Percentiles rank a stretch among this genome's conserved stretches.
Evolutionary conservation across 2,797 vertebrate species (phyloP).

Genomic region (Cottoperca gobio): DNA sequence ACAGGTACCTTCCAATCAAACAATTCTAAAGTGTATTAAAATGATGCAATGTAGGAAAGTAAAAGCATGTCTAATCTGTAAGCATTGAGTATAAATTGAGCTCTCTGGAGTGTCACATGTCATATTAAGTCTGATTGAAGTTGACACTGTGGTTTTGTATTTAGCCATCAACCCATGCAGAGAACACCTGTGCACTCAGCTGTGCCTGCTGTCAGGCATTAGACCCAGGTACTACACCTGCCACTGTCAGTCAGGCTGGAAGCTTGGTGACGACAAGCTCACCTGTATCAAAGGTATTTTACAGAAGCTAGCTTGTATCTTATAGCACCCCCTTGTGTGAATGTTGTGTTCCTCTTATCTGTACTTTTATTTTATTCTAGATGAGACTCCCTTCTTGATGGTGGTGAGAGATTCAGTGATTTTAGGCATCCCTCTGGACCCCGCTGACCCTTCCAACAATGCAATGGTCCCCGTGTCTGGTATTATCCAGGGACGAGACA

Average conservation of each 20-base stretch:
- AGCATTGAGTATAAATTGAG: not conserved
- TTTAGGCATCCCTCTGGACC: slow-evolving; percentile 82
- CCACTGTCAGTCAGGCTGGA: slow-evolving; percentile 94
- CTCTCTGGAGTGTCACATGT: not conserved
- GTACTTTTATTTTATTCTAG: slow-evolving; percentile 49
- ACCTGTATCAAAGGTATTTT: slow-evolving; percentile 90
- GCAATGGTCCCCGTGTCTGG: slow-evolving; percentile 81
- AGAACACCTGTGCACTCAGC: slow-evolving; percentile 87
- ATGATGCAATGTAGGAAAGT: not conserved
- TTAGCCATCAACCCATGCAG: slow-evolving; percentile 89
- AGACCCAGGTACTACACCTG: slow-evolving; percentile 89
- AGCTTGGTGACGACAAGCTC: slow-evolving; percentile 84
- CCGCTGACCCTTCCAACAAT: slow-evolving; percentile 79
- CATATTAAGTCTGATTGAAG: not conserved
- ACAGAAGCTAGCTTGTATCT: not conserved
- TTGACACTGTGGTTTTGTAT: slow-evolving; percentile 51
- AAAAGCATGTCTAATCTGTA: not conserved
- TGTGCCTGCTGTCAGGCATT: slow-evolving; percentile 90
- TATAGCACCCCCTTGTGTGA: not conserved
- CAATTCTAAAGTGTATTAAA: not conserved
- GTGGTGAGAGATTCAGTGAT: slow-evolving; percentile 80
- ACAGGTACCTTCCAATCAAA: slow-evolving; percentile 76
- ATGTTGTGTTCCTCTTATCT: slow-evolving; percentile 10
- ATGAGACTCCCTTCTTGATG: slow-evolving; percentile 81
- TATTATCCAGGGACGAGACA: slow-evolving; percentile 76